Conservation (phyloP, 2,113 vertebrate species). For the Grallaria varia region DNA sequence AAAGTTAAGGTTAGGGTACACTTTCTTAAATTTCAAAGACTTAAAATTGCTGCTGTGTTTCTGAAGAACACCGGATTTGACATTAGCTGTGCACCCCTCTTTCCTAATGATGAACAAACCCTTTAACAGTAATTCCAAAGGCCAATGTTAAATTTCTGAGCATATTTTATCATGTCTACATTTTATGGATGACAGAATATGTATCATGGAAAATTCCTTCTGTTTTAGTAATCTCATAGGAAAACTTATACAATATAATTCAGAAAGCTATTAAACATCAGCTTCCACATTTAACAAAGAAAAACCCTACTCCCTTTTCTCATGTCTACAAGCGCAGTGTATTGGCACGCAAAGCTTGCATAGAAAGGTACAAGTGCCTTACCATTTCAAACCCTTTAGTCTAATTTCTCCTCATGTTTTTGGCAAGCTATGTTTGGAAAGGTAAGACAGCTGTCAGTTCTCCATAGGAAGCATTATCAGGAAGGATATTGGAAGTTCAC, state of each 20-base stretch:
- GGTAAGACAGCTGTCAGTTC: not conserved
- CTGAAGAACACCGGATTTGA: not conserved
- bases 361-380: not conserved
- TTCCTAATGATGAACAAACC: rapidly evolving
- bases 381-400: not conserved
- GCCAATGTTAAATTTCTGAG: not conserved
- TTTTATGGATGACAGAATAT: not conserved
- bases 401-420: not conserved
- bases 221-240: not conserved
- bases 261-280: not conserved
- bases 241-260: not conserved
- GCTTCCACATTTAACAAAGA: not conserved
- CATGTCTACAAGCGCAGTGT: not conserved
- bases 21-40: not conserved
- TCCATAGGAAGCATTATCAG: not conserved
- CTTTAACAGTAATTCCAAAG: not conserved
- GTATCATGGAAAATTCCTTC: not conserved
- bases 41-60: not conserved
- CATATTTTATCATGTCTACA: rapidly evolving
- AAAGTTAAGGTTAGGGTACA: not conserved
- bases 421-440: not conserved
- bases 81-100: not conserved
- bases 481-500: not conserved
- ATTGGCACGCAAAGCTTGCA: not conserved
- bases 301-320: not conserved